Base-by-base conservation (phyloP, 2,888 invertebrate genomes). In the Tenthredo mesomela region DNA sequence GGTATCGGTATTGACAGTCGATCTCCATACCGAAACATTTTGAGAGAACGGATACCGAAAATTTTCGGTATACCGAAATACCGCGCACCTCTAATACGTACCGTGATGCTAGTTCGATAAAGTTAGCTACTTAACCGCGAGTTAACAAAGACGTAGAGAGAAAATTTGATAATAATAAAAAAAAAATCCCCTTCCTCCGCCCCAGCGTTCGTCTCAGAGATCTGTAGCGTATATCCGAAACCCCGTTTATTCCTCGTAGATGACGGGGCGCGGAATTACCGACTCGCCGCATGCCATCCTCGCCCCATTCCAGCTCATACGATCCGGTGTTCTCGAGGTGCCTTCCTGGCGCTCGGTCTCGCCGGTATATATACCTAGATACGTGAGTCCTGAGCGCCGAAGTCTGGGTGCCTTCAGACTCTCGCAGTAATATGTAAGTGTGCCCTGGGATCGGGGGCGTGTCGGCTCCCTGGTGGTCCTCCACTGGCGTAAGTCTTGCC, bases 381-480 rank as follows among this genome's bases (percentile, higher is more conserved):
- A 82, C 82, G 67, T 67, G 80, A 58, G 80, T 37, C 50, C 25
- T 15, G 47, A 75, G 18, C 47, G 78, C 33, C 54, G 29, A 10
- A 33, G 82, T 82, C 82, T 70, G 82, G 29, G 70, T 80, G 65
- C 80, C 58, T 65, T 37, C 4, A 58, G 21, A 61, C 37, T 58
- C 58, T 18, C 54, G 18, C 54, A 54, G 37, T 43, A 58, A 40
- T 43, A 40, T 80, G 80, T 40, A 80, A 80, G 80, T 82, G 82
- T 82, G 82, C 80, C 67, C 67, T 67, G 67, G 82, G 61, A 67
- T 61, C 90, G 90, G 89, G 87, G 90, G 91, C 92, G 92, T 92
- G 92, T 90, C 92, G 89, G 90, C 92, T 92, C 90, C 91, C 90
- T 91, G 92, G 92, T 92, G 92, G 92, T 92, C 92, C 90, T 87